Conservation (phyloP, 2,797 vertebrate species). For the Scleropages formosus region DNA sequence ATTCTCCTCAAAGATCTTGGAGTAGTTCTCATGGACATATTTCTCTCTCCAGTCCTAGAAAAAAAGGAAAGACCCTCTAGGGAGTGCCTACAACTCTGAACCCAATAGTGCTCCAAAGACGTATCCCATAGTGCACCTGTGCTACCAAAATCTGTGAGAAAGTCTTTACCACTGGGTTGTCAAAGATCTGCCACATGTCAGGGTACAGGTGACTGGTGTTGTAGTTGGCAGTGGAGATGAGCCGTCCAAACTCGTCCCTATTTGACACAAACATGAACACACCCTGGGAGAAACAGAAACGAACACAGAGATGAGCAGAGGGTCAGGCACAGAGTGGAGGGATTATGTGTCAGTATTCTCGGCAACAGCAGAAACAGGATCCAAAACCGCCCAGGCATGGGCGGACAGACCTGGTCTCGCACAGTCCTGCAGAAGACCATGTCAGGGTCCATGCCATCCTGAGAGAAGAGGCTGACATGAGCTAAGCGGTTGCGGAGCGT, state of each 20-base stretch:
- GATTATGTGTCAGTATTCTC: too few relatives aligned
- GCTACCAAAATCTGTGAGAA: too few relatives aligned
- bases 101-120: too few relatives aligned
- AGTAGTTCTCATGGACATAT: constrained; percentile 80
- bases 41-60: constrained; percentile 85
- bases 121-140: too few relatives aligned
- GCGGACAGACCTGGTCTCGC: constrained; percentile 72
- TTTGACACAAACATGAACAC: constrained; percentile 85
- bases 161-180: constrained; percentile 77
- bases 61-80: neutral
- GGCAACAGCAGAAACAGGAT: neutral
- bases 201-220: constrained; percentile 78
- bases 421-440: constrained; percentile 83
- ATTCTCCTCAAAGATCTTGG: constrained; percentile 72
- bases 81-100: too few relatives aligned
- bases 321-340: neutral
- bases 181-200: constrained; percentile 89
- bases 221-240: constrained; percentile 72
- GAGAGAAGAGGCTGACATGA: constrained; percentile 64
- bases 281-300: constrained; percentile 59
- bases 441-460: constrained; percentile 71
- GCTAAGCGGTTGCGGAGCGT: constrained; percentile 66
- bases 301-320: neutral
- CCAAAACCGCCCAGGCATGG: neutral
- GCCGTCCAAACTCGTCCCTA: constrained; percentile 78